phyloP scores from a whole-genome alignment of 2,113 vertebrate genomes.

The Oreochromis spilurus region DNA sequence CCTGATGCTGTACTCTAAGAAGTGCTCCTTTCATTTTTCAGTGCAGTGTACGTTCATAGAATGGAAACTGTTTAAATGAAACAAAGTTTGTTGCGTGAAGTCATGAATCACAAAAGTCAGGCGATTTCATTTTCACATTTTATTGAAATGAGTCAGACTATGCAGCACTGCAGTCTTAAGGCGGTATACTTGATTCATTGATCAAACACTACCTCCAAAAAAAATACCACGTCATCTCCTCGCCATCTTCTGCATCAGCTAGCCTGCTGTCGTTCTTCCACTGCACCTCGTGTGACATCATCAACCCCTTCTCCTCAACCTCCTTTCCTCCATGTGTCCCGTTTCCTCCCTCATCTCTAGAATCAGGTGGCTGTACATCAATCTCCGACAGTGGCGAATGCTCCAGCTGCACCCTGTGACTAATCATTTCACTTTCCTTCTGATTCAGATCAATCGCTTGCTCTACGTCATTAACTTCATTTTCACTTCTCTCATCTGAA shows the following conservation, averaged over 20 bases:
- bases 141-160: conserved; percentile 15
- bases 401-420: background rate
- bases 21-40: background rate
- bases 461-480: background rate
- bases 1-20: background rate
- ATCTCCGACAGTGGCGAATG: background rate
- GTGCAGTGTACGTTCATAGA: background rate
- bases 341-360: background rate
- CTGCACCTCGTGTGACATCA: background rate
- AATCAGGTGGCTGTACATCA: background rate
- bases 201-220: conserved; percentile 43
- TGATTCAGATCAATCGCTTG: background rate
- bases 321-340: background rate
- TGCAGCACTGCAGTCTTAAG: background rate
- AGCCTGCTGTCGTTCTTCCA: background rate
- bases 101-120: background rate
- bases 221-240: conserved; percentile 58
- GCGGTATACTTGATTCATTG: background rate
- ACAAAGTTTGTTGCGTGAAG: background rate
- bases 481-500: background rate
- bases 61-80: background rate
- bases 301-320: background rate
- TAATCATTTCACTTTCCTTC: background rate
- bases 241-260: background rate
- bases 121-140: conserved; percentile 1